Evolutionary conservation across 2,113 vertebrate genomes (phyloP).

Genomic region (Mustelus asterias): DNA sequence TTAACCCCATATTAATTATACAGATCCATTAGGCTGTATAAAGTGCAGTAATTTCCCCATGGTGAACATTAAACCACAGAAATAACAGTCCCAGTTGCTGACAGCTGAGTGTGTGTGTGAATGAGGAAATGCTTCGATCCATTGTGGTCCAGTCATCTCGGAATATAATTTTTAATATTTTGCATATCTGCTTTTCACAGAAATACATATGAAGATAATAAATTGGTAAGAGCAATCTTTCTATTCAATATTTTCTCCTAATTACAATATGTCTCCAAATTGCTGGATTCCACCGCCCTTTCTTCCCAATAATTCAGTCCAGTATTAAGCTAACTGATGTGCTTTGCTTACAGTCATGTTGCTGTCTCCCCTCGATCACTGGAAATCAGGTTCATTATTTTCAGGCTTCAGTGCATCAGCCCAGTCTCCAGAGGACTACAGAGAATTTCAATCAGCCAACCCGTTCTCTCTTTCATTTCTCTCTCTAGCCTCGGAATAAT

Average conservation of each 20-base stretch:
- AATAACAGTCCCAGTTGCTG: background rate
- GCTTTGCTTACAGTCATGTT: background rate
- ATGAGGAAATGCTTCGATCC: background rate
- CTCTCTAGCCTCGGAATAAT: background rate
- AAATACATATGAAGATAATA: background rate
- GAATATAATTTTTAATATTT: background rate
- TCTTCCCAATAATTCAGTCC: background rate
- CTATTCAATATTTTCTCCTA: background rate
- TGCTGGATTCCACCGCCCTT: background rate
- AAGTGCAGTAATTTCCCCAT: background rate
- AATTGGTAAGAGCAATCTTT: background rate
- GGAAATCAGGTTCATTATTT: background rate
- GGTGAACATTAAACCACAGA: background rate
- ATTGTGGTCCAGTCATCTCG: background rate
- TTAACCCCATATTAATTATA: background rate
- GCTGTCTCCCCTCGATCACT: background rate
- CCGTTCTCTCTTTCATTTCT: background rate
- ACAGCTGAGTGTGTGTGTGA: background rate
- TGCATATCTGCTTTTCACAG: background rate
- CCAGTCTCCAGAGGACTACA: background rate
- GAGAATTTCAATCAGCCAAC: background rate
- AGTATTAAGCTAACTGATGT: background rate
- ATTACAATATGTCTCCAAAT: background rate
- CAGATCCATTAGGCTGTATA: background rate
- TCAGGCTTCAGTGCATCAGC: background rate